Conservation (phyloP, 2,113 vertebrate genomes). For the Elaphurus davidianus region DNA sequence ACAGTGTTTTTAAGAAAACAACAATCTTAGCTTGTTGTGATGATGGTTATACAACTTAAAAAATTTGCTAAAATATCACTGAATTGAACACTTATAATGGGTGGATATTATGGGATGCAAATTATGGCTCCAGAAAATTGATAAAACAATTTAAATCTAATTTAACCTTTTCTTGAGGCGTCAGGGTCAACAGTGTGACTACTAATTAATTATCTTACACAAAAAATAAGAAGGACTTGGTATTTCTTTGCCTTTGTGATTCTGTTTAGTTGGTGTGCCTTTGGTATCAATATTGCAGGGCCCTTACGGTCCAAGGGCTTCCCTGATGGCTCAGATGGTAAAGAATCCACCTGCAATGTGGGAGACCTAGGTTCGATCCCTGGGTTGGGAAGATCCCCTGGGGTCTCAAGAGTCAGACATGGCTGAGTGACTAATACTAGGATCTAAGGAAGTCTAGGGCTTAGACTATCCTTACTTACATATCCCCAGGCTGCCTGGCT, state of each 20-base stretch:
- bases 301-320: not conserved
- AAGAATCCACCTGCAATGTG: not conserved
- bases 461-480: not conserved
- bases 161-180: not conserved
- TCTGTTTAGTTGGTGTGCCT: not conserved
- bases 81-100: not conserved
- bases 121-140: not conserved
- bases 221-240: not conserved
- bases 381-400: not conserved
- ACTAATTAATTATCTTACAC: not conserved
- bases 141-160: not conserved
- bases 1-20: not conserved
- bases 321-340: not conserved
- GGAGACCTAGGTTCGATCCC: not conserved
- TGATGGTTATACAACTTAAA: not conserved
- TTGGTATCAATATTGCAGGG: not conserved
- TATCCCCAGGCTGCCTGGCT: not conserved
- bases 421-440: not conserved
- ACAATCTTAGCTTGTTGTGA: not conserved
- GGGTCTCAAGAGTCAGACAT: not conserved
- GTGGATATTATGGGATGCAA: not conserved
- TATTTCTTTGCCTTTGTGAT: not conserved
- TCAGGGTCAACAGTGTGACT: not conserved
- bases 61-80: not conserved
- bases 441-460: not conserved